Percentiles rank a stretch among this genome's conserved stretches.
Evolutionary conservation across 64 coral and sea anemone genomes (phyloP).

Genomic region (Montipora cactus): DNA sequence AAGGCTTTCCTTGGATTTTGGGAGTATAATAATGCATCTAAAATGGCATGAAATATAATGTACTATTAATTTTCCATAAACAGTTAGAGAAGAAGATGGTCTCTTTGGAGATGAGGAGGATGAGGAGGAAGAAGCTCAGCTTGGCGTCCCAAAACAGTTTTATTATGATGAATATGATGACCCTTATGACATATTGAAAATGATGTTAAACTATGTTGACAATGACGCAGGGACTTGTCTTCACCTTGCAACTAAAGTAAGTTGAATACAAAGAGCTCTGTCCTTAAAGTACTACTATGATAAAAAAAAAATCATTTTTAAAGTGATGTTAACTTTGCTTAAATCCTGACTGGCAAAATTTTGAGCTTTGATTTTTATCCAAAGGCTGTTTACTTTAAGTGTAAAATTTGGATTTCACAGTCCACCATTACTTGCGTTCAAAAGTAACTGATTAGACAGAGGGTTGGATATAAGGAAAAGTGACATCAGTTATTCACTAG

Average conservation of each 20-base stretch:
- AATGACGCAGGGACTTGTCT: constrained; percentile 95
- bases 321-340: too few relatives aligned
- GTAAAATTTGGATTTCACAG: too few relatives aligned
- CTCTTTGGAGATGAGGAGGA: constrained; percentile 97
- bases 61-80: background rate
- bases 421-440: too few relatives aligned
- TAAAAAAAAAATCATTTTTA: too few relatives aligned
- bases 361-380: too few relatives aligned
- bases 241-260: constrained; percentile 96
- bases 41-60: background rate
- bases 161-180: constrained; percentile 96
- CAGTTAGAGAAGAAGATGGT: constrained; percentile 93
- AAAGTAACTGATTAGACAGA: too few relatives aligned
- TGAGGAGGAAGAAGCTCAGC: constrained; percentile 65
- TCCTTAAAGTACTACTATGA: background rate
- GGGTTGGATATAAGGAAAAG: too few relatives aligned
- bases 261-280: background rate
- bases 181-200: constrained; percentile 92
- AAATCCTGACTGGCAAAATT: too few relatives aligned
- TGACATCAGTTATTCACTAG: too few relatives aligned
- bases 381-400: too few relatives aligned
- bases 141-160: constrained; percentile 72
- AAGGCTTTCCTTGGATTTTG: too few relatives aligned
- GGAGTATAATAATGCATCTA: background rate
- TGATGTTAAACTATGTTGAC: constrained; percentile 98